Conservation (phyloP, 2,113 vertebrate genomes). For the Smithornis capensis region DNA sequence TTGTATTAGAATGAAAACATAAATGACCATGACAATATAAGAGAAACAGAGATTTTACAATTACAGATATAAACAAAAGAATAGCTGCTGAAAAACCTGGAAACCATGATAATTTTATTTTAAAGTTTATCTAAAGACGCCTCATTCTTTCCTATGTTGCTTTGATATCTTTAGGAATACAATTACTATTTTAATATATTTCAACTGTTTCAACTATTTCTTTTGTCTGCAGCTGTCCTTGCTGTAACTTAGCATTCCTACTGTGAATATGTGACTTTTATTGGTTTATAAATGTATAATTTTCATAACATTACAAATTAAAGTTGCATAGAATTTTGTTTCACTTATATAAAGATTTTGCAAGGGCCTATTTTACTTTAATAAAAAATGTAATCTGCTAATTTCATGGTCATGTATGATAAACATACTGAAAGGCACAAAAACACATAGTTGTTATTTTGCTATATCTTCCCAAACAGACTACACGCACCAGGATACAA, state of each 20-base stretch:
- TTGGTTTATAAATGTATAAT: constrained; percentile 8
- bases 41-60: constrained; percentile 18
- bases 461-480: not conserved
- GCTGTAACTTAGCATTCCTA: not conserved
- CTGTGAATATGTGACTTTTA: not conserved
- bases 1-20: constrained; percentile 28
- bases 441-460: not conserved
- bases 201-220: not conserved
- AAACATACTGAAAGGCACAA: not conserved
- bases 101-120: constrained; percentile 15
- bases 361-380: not conserved
- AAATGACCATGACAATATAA: constrained; percentile 24
- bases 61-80: constrained; percentile 42
- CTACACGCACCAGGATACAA: not conserved
- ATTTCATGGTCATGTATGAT: not conserved
- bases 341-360: not conserved
- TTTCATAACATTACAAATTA: constrained; percentile 13
- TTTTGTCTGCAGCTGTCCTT: not conserved
- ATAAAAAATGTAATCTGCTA: constrained; percentile 2
- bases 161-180: constrained; percentile 21
- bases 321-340: not conserved
- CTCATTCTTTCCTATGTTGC: constrained; percentile 9
- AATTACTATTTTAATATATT: not conserved
- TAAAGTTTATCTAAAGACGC: constrained; percentile 14
- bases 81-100: not conserved